Percentiles rank a stretch among this genome's conserved stretches.
Evolutionary conservation across 2,113 vertebrate genomes (phyloP).

Genomic region (Gymnorhina tibicen): DNA sequence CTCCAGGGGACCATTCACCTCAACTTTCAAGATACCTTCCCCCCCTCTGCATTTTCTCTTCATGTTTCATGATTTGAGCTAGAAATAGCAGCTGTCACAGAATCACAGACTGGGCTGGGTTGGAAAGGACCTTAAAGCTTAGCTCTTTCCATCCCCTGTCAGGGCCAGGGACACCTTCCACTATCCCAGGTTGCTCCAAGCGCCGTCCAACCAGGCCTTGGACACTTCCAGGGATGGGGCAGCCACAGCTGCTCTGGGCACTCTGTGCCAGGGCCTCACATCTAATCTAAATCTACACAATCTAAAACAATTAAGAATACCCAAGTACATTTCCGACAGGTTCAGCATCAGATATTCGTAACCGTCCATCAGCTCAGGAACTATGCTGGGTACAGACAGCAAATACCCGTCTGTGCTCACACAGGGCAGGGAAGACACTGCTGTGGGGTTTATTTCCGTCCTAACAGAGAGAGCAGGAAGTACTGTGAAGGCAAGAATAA

Average conservation of each 20-base stretch:
- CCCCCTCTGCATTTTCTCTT: not conserved
- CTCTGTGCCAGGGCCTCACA: not conserved
- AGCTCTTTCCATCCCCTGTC: not conserved
- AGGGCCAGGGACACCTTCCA: not conserved
- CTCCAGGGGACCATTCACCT: not conserved
- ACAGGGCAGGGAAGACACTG: not conserved
- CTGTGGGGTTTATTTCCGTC: not conserved
- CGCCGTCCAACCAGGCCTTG: not conserved
- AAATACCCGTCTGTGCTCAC: not conserved
- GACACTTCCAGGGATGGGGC: not conserved
- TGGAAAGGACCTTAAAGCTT: not conserved
- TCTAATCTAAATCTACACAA: not conserved
- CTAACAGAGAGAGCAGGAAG: not conserved
- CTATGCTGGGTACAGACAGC: not conserved
- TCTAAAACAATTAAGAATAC: not conserved
- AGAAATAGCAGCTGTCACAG: not conserved
- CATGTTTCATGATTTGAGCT: not conserved
- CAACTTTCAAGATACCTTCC: not conserved
- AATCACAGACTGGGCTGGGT: not conserved
- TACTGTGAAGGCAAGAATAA: not conserved
- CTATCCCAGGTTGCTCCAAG: fast-evolving
- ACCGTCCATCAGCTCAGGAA: not conserved
- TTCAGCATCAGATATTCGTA: not conserved
- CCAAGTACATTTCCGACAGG: not conserved
- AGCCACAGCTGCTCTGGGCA: not conserved